Percentiles rank a stretch among this genome's conserved stretches.
Evolutionary conservation across 2,113 vertebrate species (phyloP).

Genomic region (Myiopsitta monachus): DNA sequence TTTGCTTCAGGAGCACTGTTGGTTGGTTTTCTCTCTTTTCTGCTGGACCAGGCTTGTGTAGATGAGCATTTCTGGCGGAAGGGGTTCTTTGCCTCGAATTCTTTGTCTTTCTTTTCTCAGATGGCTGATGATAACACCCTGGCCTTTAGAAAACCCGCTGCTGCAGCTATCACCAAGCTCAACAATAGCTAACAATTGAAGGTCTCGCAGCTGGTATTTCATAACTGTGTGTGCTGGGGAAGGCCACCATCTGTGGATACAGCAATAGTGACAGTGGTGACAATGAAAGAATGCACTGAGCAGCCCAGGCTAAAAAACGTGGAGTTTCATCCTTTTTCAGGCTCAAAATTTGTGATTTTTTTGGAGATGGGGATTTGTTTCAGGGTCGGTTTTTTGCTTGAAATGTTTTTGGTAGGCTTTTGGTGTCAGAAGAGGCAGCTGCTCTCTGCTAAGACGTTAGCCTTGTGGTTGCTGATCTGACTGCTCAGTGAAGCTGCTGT

Average conservation of each 20-base stretch:
- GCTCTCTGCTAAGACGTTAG: not conserved
- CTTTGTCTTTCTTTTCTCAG: not conserved
- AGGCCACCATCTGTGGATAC: constrained; percentile 30
- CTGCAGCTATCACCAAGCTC: constrained; percentile 8
- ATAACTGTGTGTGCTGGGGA: not conserved
- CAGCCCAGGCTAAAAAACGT: not conserved
- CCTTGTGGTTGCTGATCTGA: not conserved
- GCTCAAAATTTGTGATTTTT: not conserved
- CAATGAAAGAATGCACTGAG: not conserved
- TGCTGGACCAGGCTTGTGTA: not conserved
- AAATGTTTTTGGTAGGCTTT: not conserved
- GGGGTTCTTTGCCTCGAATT: not conserved
- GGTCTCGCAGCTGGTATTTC: constrained; percentile 30
- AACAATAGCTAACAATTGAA: not conserved
- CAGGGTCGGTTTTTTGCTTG: not conserved
- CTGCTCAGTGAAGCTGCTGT: not conserved
- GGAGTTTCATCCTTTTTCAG: not conserved
- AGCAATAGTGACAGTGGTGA: not conserved
- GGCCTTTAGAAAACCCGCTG: constrained; percentile 18
- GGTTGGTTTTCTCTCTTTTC: not conserved
- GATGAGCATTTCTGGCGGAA: not conserved
- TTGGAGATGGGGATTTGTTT: not conserved
- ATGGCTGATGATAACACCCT: not conserved
- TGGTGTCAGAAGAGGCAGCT: not conserved
- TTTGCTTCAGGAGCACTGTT: not conserved